Conservation (phyloP, 2,888 invertebrate genomes). For the Strigamia crassipes region DNA sequence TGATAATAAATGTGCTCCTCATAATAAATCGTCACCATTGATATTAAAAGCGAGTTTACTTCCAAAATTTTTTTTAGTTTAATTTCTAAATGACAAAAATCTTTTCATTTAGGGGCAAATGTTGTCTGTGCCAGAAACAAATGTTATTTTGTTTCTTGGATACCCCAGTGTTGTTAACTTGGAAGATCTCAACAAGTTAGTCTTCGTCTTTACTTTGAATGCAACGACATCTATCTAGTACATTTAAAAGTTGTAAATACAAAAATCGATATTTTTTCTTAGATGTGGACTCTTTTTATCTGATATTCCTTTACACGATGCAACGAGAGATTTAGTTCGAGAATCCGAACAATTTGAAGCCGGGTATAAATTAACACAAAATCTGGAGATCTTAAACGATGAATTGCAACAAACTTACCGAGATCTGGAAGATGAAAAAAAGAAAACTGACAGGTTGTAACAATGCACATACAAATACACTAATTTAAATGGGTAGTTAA, state of each 20-base stretch:
- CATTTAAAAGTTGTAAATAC: too few relatives aligned
- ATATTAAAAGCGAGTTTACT: slow-evolving; percentile 46
- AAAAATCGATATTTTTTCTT: too few relatives aligned
- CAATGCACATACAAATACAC: too few relatives aligned
- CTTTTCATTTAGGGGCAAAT: slow-evolving; percentile 78
- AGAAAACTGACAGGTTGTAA: slow-evolving; percentile 87
- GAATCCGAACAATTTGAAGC: slow-evolving; percentile 97
- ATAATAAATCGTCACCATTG: slow-evolving; percentile 54
- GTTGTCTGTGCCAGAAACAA: slow-evolving; percentile 88
- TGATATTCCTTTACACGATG: slow-evolving; percentile 94
- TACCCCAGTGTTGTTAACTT: slow-evolving; percentile 95
- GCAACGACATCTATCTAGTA: background rate
- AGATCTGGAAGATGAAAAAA: slow-evolving; percentile 90
- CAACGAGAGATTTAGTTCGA: slow-evolving; percentile 90
- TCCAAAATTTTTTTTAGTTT: background rate
- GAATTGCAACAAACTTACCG: slow-evolving; percentile 92
- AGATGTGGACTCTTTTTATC: slow-evolving; percentile 90
- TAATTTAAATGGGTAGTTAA: too few relatives aligned
- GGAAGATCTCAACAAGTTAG: slow-evolving; percentile 67
- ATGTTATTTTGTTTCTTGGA: slow-evolving; percentile 87
- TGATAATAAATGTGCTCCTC: background rate
- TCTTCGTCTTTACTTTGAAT: background rate
- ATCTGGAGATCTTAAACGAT: slow-evolving; percentile 90
- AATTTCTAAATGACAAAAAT: background rate
- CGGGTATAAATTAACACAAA: slow-evolving; percentile 92